Conservation (phyloP, 2,797 vertebrate species). For the Miichthys miiuy region DNA sequence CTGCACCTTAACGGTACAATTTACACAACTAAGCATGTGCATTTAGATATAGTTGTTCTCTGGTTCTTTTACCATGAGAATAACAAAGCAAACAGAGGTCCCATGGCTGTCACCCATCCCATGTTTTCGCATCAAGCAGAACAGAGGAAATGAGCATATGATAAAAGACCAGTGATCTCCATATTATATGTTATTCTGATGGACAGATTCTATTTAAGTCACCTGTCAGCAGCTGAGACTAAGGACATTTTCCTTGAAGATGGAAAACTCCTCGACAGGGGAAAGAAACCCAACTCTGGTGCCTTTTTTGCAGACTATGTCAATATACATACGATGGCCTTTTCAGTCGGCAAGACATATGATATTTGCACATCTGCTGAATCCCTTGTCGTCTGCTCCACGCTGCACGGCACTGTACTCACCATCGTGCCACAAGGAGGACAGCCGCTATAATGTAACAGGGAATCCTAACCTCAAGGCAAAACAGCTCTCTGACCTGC, state of each 20-base stretch:
- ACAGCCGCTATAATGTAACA: conserved; percentile 46
- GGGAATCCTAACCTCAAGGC: conserved; percentile 25
- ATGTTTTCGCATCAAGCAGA: conserved; percentile 49
- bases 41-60: conserved; percentile 4
- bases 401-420: conserved; percentile 38
- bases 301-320: conserved; percentile 77
- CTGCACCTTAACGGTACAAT: conserved; percentile 25
- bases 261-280: conserved; percentile 73
- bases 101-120: conserved; percentile 34
- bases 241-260: conserved; percentile 70
- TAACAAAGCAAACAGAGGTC: conserved; percentile 35
- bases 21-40: conserved; percentile 19
- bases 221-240: conserved; percentile 77
- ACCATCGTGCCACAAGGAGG: conserved; percentile 14
- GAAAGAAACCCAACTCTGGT: conserved; percentile 69
- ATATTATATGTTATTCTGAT: conserved; percentile 61
- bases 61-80: conserved; percentile 20
- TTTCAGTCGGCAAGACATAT: conserved; percentile 79
- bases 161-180: conserved; percentile 54
- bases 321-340: conserved; percentile 78
- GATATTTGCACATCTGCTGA: conserved; percentile 85
- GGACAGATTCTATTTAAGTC: conserved; percentile 74
- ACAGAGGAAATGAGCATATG: conserved; percentile 57
- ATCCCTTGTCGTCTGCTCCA: conserved; percentile 74
- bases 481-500: conserved; percentile 32